phyloP scores from a whole-genome alignment of 1,140 invertebrate genomes.

The Bursaphelenchus mucronatus region DNA sequence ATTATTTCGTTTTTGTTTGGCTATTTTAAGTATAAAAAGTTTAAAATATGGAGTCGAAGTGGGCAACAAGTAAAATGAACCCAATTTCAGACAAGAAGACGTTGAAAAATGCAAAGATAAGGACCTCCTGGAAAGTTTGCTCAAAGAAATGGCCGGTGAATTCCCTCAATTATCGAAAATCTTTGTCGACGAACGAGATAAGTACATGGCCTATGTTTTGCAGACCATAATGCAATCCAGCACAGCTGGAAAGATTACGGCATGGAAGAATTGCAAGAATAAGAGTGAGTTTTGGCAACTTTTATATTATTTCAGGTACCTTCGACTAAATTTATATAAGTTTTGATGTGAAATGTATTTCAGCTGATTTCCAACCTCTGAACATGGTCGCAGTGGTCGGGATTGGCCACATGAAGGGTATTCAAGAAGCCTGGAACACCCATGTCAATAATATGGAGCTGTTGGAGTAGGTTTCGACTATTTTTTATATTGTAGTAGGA shows the following conservation, averaged over 20 bases:
- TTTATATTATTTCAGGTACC: neutral
- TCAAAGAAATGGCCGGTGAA: conserved; percentile 82
- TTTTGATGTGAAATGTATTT: conserved; percentile 13
- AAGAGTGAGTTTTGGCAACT: conserved; percentile 29
- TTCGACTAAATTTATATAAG: conserved; percentile 1
- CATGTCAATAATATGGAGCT: conserved; percentile 44
- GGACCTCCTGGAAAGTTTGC: conserved; percentile 81
- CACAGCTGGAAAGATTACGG: conserved; percentile 44
- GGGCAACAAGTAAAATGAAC: neutral
- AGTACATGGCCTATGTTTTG: conserved; percentile 45
- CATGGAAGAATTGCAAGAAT: conserved; percentile 34
- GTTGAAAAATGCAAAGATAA: conserved; percentile 65
- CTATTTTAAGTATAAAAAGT: neutral
- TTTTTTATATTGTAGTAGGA: neutral
- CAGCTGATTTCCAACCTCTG: conserved; percentile 47
- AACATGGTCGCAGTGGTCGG: conserved; percentile 56
- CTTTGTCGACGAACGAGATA: conserved; percentile 85
- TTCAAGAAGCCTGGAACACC: conserved; percentile 45
- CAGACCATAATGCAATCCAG: conserved; percentile 38
- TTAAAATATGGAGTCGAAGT: neutral
- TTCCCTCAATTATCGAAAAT: conserved; percentile 84
- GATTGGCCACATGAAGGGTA: conserved; percentile 57
- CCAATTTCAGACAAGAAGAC: conserved; percentile 42
- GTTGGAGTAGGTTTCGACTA: conserved; percentile 29
- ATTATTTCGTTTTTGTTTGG: neutral